Evolutionary conservation across 2,113 vertebrate genomes (phyloP), one percentile per base, ranked within the genome.

Genomic region (Thamnophis sirtalis): DNA sequence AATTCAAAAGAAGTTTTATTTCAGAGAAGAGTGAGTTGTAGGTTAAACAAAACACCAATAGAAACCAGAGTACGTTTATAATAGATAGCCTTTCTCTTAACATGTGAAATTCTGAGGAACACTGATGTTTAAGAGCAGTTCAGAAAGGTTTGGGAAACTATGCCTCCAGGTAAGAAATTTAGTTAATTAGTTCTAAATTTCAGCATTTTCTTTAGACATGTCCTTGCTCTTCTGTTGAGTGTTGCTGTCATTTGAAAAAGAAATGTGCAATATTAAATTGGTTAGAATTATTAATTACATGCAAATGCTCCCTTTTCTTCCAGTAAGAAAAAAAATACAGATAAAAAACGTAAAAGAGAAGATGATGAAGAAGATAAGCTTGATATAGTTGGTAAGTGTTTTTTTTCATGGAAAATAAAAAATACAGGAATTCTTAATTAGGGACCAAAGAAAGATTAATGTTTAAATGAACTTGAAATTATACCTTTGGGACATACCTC

Each of bases 251-350:
- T 68, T 55, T 38, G 53, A 87, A 33, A 51, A 73, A 43, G 13
- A 43, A 19, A n/a, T n/a, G 0, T 80, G 8, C 55, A 85, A 22
- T 48, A 50, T 9, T 84, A 22, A 21, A 5, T 2, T 49, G 60
- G 43, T 24, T 8, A 21, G 3, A 49, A 58, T 49, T 84, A 43
- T 33, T 1, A 17, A 53, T 38, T 53, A 3, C 38, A 51, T 8
- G 26, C 15, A 91, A 60, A 86, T 22, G 33, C 11, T 24, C 2
- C 51, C 50, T 48, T 88, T 33, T 17, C 54, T 84, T 95, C 90
- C 94, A 99, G 98, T 92, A 99, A 98, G 96, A 99, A 99, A 88
- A 99, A 98, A 92, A 98, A 96, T 89, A 95, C 98, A 94, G 98
- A 98, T 58, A 98, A 98, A 94, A 99, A 98, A 95, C 98, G 99